Conservation (phyloP, 2,797 vertebrate species). For the Cirrhinus mrigala region DNA sequence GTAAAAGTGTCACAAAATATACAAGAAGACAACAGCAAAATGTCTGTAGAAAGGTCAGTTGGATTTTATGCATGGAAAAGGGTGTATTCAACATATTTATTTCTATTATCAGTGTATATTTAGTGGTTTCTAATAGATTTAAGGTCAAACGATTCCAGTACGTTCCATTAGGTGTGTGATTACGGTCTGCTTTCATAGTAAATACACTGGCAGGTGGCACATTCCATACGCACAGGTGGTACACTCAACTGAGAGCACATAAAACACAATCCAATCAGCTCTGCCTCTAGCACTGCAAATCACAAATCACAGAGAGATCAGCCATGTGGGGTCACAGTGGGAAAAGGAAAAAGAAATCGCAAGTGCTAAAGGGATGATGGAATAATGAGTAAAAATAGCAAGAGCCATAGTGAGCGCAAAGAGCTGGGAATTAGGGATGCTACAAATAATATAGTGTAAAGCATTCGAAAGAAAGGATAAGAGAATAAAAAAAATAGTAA, state of each 20-base stretch:
- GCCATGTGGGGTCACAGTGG: not conserved
- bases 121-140: too few species aligned
- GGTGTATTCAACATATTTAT: not conserved
- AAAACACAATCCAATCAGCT: slow-evolving; percentile 62
- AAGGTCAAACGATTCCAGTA: not conserved
- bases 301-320: slow-evolving; percentile 36
- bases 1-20: not conserved
- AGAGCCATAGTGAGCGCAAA: not conserved
- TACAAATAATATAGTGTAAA: not conserved
- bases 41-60: not conserved
- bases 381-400: not conserved
- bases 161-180: not conserved
- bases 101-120: not conserved
- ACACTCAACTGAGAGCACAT: slow-evolving; percentile 48
- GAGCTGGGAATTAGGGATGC: not conserved
- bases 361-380: not conserved
- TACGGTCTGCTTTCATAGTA: not conserved
- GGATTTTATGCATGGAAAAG: not conserved
- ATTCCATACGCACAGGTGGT: slow-evolving; percentile 15
- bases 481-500: too few species aligned
- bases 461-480: not conserved
- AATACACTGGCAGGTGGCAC: slow-evolving; percentile 12
- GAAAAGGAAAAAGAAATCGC: not conserved
- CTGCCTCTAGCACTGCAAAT: slow-evolving; percentile 19
- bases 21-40: not conserved